These are phyloP conservation scores for Drosophila hamatofila DNA, from an alignment of 2,888 invertebrate genomes.

Conservation along the genomic window DNA sequence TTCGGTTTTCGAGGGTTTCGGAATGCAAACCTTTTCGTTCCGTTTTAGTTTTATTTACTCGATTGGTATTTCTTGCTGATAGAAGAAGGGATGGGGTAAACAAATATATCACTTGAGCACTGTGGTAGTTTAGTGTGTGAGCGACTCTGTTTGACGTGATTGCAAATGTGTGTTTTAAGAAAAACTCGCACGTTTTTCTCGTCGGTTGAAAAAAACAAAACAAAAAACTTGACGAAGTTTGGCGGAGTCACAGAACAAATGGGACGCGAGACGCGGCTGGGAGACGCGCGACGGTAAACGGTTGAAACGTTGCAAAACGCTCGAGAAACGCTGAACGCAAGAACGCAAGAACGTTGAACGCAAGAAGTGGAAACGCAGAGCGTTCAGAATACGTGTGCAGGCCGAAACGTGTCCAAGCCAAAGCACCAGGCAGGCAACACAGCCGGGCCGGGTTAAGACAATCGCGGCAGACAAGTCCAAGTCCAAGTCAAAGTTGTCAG, in stretches of 20 bases:
- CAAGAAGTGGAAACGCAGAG: slow-evolving; percentile 23
- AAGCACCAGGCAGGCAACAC: slow-evolving; percentile 67
- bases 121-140: slow-evolving; percentile 14
- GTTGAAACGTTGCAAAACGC: slow-evolving; percentile 12
- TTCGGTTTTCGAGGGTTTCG: background rate
- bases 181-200: slow-evolving; percentile 13
- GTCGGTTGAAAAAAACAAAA: slow-evolving; percentile 15
- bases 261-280: slow-evolving; percentile 20
- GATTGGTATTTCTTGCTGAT: background rate
- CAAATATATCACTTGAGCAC: slow-evolving; percentile 24
- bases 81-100: too few species aligned
- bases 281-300: slow-evolving; percentile 38
- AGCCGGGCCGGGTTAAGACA: slow-evolving; percentile 66
- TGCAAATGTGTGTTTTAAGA: slow-evolving; percentile 4
- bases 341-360: slow-evolving; percentile 12
- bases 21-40: slow-evolving; percentile 5
- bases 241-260: slow-evolving; percentile 20
- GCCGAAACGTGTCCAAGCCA: slow-evolving; percentile 73
- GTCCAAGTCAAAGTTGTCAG: slow-evolving; percentile 52
- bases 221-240: slow-evolving; percentile 22
- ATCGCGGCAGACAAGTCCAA: slow-evolving; percentile 60
- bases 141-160: slow-evolving; percentile 9
- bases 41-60: background rate
- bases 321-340: slow-evolving; percentile 11
- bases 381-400: slow-evolving; percentile 32